Evolutionary conservation across 2,797 vertebrate genomes (phyloP), one percentile per base, ranked within the genome.

Genomic region (Poliocrania exsul): DNA sequence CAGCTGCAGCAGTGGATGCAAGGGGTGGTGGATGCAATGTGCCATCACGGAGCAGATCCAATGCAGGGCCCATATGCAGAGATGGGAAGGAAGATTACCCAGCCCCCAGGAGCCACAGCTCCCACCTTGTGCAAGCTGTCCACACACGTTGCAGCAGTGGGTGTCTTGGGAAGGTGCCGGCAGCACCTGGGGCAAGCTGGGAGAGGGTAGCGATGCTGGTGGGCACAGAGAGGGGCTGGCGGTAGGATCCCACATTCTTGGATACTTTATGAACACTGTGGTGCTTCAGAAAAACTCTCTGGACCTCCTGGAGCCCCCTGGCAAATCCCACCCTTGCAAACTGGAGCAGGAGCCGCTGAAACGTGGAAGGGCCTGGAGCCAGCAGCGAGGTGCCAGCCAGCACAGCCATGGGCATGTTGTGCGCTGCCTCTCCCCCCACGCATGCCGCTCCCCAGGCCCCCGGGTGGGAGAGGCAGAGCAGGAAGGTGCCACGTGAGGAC

Each of bases 31-130:
- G 56, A 42, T 4, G 13, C 40, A 44, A 10, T 0, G 0, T 1
- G 6, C 42, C 6, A 3, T 24, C 1, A 0, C 1, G 5, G 44
- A 65, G 47, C 4, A 4, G 47, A 53, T 92, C 51, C 4, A 1
- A 10, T 29, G 71, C 0, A 0, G 38, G 29, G 37, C 60, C 49
- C 42, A 1, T 0, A 0, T 26, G 38, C 0, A 1, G 53, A 56
- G 51, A 29, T 61, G 50, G 26, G 37, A 49, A 67, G 29, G 57
- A 49, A 79, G 80, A 17, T 72, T 19, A 11, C 47, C 33, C 67
- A 25, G 16, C 18, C 33, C 40, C n/a, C 7, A 2, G 71, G 54
- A 81, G 81, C 62, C 37, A 6, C 0, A 6, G 54, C 31, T 29
- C 21, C 56, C 66, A 64, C 66, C 46, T 90, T 74, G 33, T 0